A percentile compares a stretch with the other conserved stretches of the same genome.
These are phyloP conservation scores for Diaprepes abbreviatus DNA, from an alignment of 2,888 invertebrate genomes.

Conservation along the genomic window DNA sequence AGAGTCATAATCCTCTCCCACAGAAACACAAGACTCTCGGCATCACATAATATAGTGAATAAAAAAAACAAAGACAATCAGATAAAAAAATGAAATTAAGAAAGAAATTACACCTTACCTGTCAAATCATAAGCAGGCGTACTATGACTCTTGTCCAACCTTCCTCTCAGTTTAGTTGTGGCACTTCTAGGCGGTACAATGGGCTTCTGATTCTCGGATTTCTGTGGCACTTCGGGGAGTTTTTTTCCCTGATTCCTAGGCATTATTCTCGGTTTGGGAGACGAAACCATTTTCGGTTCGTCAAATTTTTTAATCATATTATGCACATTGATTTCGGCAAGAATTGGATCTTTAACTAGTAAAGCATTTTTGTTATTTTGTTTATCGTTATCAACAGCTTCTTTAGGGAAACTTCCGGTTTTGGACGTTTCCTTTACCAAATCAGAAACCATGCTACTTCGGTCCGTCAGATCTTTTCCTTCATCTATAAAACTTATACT, in stretches of 20 bases:
- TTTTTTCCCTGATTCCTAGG: conserved; percentile 60
- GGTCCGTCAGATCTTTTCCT: conserved; percentile 64
- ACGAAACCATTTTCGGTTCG: conserved; percentile 52
- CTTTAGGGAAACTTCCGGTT: conserved; percentile 40
- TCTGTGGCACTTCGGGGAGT: conserved; percentile 62
- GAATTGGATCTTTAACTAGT: conserved; percentile 57
- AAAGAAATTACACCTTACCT: conserved; percentile 50
- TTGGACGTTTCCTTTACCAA: conserved; percentile 59
- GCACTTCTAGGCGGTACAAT: conserved; percentile 62
- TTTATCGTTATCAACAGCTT: conserved; percentile 19
- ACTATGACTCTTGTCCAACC: conserved; percentile 84
- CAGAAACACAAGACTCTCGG: no score
- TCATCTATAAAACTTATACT: conserved; percentile 66
- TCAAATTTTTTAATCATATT: conserved; percentile 66
- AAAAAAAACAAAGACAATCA: no score
- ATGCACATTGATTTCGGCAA: conserved; percentile 65
- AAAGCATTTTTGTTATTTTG: conserved; percentile 15
- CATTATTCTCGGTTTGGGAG: conserved; percentile 59
- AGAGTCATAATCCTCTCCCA: no score
- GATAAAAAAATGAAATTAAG: no score
- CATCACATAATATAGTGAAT: no score
- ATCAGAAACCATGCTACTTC: conserved; percentile 64
- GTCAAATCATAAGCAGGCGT: conserved; percentile 82
- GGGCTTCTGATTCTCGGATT: conserved; percentile 60
- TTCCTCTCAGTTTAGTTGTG: conserved; percentile 68